Conservation (phyloP, 2,888 invertebrate species). For the Leucoptera coffeella region DNA sequence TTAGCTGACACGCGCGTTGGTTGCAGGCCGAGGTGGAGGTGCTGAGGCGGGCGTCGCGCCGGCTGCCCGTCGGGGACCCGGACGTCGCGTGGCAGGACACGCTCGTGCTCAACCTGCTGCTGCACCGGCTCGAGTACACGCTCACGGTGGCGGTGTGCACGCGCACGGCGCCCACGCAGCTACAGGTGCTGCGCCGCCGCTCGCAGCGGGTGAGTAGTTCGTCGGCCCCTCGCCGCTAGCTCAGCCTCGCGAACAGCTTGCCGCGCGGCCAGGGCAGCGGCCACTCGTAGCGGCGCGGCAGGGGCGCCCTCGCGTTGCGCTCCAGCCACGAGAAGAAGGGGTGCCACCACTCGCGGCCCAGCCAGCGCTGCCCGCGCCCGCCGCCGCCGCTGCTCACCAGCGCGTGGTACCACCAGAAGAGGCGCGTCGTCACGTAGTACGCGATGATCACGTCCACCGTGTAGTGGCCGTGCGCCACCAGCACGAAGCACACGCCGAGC, state of each 20-base stretch:
- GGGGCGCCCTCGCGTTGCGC: conserved; percentile 74
- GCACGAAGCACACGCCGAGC: conserved; percentile 72
- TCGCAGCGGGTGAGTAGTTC: conserved; percentile 63
- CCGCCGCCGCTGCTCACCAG: conserved; percentile 59
- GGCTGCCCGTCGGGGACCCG: conserved; percentile 92
- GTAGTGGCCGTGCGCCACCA: conserved; percentile 84
- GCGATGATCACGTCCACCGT: conserved; percentile 88
- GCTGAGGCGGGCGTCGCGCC: conserved; percentile 93
- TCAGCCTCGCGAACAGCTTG: conserved; percentile 47
- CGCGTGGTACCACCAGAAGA: conserved; percentile 91
- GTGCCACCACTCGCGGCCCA: conserved; percentile 86
- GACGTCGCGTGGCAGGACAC: conserved; percentile 99
- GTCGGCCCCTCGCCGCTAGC: conserved; percentile 38
- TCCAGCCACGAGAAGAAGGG: conserved; percentile 81
- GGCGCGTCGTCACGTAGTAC: conserved; percentile 82
- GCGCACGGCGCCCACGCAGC: conserved; percentile 92
- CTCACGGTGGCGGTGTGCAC: conserved; percentile 97
- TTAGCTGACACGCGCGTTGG: no score
- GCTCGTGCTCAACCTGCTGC: conserved; percentile 93
- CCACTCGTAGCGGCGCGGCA: conserved; percentile 85
- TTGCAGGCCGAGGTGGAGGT: conserved; percentile 91
- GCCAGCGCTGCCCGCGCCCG: conserved; percentile 30
- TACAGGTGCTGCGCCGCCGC: conserved; percentile 90
- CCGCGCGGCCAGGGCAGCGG: conserved; percentile 76
- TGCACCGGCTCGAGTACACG: conserved; percentile 98